Evolutionary conservation across 2,113 vertebrate species (phyloP).

Genomic region (Astatotilapia flaviijosephi): DNA sequence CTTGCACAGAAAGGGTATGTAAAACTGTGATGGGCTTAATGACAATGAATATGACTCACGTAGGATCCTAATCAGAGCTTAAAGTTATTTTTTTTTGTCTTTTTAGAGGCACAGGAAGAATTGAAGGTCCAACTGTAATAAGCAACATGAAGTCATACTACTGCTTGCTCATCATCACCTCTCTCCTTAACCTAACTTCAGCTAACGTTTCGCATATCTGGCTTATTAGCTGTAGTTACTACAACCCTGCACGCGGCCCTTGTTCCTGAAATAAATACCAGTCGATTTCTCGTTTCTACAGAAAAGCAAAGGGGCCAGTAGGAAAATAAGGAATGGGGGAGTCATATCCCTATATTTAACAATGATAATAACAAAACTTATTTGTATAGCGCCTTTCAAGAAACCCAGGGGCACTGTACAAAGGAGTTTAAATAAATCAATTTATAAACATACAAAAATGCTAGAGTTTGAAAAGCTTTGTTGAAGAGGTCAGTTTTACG

Average conservation of each 20-base stretch:
- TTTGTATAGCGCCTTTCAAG: not conserved
- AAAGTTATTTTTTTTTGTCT: not conserved
- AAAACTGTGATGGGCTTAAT: not conserved
- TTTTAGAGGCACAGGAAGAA: not conserved
- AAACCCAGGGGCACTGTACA: not conserved
- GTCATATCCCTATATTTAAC: not conserved
- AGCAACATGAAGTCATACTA: not conserved
- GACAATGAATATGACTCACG: not conserved
- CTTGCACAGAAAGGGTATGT: not conserved
- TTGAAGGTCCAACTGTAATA: not conserved
- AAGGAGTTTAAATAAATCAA: not conserved
- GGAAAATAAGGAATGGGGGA: not conserved
- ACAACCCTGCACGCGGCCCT: not conserved
- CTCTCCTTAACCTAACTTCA: not conserved
- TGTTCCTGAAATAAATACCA: not conserved
- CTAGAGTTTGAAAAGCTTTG: not conserved
- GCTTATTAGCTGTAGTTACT: not conserved
- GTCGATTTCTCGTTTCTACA: not conserved
- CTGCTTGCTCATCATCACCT: not conserved
- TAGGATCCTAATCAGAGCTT: not conserved
- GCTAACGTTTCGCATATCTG: not conserved
- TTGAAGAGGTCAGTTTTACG: not conserved
- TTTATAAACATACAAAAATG: not conserved
- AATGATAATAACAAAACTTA: not conserved
- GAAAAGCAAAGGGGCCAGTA: not conserved